phyloP scores from a whole-genome alignment of 2,113 vertebrate genomes.

The Callithrix jacchus region DNA sequence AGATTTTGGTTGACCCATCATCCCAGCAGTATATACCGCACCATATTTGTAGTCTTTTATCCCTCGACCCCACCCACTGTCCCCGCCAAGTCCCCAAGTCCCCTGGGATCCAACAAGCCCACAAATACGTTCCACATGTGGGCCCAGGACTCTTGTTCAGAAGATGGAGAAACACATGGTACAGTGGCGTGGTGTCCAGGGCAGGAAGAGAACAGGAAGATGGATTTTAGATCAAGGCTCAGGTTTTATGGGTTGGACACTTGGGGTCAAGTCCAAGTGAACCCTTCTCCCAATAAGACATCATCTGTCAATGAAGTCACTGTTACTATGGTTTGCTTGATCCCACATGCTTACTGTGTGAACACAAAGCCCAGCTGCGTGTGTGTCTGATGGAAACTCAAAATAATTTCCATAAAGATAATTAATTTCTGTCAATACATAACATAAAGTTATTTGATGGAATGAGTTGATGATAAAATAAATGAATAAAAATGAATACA shows the following conservation, averaged over 20 bases:
- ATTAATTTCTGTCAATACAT: neutral
- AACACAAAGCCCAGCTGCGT: neutral
- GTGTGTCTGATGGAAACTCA: neutral
- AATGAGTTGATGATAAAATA: neutral
- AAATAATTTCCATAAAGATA: neutral
- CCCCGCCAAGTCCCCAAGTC: too few relatives aligned
- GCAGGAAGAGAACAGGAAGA: neutral
- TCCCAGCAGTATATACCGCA: too few relatives aligned
- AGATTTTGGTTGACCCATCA: too few relatives aligned
- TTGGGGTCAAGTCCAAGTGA: neutral
- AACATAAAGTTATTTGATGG: neutral
- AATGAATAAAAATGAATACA: neutral
- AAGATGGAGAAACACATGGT: neutral
- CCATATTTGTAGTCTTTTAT: too few relatives aligned
- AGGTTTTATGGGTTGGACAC: neutral
- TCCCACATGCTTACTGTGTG: neutral
- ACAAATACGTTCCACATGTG: accelerated
- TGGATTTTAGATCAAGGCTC: neutral
- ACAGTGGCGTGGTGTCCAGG: neutral
- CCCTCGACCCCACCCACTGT: too few relatives aligned
- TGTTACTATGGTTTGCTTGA: neutral
- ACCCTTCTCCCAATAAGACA: neutral
- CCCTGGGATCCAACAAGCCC: neutral
- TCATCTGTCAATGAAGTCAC: too few relatives aligned
- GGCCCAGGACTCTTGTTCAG: neutral